Base-by-base conservation (phyloP, 2,888 invertebrate genomes). In the Parochlus steinenii region DNA sequence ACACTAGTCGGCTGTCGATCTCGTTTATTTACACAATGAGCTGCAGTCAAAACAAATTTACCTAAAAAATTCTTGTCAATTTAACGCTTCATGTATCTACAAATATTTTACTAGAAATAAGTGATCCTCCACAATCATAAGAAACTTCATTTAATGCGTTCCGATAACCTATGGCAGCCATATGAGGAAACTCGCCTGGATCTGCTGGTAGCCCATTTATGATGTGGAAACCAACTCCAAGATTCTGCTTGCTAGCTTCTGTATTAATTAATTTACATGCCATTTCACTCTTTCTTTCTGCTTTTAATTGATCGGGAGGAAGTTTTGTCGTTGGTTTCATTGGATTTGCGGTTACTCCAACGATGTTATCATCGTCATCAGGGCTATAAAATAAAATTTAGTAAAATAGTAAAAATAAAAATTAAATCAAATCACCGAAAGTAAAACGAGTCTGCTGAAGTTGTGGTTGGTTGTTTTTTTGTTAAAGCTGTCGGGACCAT, bases 41-140 rank as follows among this genome's bases (percentile, higher is more conserved):
- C 36, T 6, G 36, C 36, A n/a, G 36, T 36, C 10, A 36, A 17
- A 6, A 36, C 30, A 23, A 36, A 36, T 14, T 36, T 30, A 29
- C 30, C n/a, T 3, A 16, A 29, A 14, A 11, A 30, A 12, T n/a
- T n/a, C n/a, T 11, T 12, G 6, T 6, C 6, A 17, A 8, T 17
- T 18, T 30, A 7, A 10, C n/a, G 2, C 5, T 18, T 4, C n/a
- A 4, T n/a, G 12, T 14, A 6, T n/a, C 2, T 18, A 12, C 6
- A 12, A 11, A 17, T 6, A 15, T 23, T 14, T 3, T 23, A 16
- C 11, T 15, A 4, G 17, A 6, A 6, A 36, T 36, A 14, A 36
- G 25, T 17, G 18, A 24, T 4, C 36, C 36, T 5, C 36, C 36
- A 22, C 36, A 36, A 30, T 36, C 29, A 23, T 12, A 36, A 14